Conservation (phyloP, 1,140 invertebrate species). For the Colletes gigas region DNA sequence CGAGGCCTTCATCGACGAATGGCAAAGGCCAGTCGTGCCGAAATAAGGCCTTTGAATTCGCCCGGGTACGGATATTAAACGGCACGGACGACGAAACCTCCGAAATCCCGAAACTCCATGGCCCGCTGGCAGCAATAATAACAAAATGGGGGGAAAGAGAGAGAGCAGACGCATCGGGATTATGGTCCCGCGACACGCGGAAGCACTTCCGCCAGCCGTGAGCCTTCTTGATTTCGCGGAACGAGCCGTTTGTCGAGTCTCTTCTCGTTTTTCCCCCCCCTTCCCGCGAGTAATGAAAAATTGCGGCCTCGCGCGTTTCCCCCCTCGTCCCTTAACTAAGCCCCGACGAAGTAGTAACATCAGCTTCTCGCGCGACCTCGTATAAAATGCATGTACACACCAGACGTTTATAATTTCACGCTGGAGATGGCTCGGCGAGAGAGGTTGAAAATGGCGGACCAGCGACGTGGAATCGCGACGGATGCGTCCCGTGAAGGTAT, state of each 20-base stretch:
- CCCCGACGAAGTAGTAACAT: constrained; percentile 19
- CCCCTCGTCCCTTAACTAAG: constrained; percentile 33
- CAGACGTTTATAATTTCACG: constrained; percentile 47
- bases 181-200: constrained; percentile 39
- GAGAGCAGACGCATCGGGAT: constrained; percentile 28
- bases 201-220: constrained; percentile 45
- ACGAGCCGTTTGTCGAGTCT: constrained; percentile 1
- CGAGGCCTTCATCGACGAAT: neutral
- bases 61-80: constrained; percentile 36
- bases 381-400: constrained; percentile 27
- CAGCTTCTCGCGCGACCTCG: constrained; percentile 4
- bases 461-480: neutral
- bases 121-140: constrained; percentile 8
- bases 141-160: neutral
- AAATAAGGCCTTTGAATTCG: constrained; percentile 35
- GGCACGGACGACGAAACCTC: constrained; percentile 9
- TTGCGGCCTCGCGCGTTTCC: constrained; percentile 25
- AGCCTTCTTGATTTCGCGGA: constrained; percentile 47
- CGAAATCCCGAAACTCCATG: constrained; percentile 20
- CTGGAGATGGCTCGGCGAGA: neutral
- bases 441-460: neutral
- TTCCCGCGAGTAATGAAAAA: constrained; percentile 42
- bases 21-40: neutral
- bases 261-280: neutral
- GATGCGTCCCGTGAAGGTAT: neutral